Percentiles rank a stretch among this genome's conserved stretches.
Conservation (phyloP, 2,797 vertebrate species). For the Pseudochirops cupreus region DNA sequence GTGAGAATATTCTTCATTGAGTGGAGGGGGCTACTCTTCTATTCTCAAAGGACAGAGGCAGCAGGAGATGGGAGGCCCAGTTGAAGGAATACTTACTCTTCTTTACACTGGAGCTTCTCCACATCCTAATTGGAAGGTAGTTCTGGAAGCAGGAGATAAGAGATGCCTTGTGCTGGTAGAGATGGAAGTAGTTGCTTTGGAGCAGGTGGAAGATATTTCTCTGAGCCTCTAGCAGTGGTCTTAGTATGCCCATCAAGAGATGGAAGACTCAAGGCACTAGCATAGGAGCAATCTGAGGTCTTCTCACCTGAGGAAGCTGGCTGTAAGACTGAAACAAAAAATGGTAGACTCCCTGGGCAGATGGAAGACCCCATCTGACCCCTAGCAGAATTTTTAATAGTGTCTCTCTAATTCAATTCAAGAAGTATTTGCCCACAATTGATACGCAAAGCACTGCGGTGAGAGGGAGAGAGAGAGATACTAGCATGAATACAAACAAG, state of each 20-base stretch:
- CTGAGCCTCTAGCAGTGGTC: not conserved
- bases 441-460: not conserved
- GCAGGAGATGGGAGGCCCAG: not conserved
- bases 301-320: not conserved
- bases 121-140: not conserved
- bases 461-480: not conserved
- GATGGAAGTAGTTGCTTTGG: not conserved
- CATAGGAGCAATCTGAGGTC: not conserved
- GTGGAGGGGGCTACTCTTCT: not conserved
- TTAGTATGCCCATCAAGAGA: too few species aligned
- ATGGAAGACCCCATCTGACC: not conserved
- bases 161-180: not conserved
- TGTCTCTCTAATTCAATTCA: not conserved
- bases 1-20: not conserved
- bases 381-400: not conserved
- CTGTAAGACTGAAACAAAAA: not conserved
- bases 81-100: not conserved
- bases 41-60: not conserved
- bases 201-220: not conserved
- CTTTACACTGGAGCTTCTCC: not conserved
- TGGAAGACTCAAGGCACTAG: not conserved
- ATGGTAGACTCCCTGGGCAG: too few species aligned
- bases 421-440: not conserved
- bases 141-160: not conserved
- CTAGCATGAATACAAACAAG: too few species aligned